Percentiles rank a stretch among this genome's conserved stretches.
Evolutionary conservation across 2,113 vertebrate genomes (phyloP).

Genomic region (Sminthopsis crassicaudata): DNA sequence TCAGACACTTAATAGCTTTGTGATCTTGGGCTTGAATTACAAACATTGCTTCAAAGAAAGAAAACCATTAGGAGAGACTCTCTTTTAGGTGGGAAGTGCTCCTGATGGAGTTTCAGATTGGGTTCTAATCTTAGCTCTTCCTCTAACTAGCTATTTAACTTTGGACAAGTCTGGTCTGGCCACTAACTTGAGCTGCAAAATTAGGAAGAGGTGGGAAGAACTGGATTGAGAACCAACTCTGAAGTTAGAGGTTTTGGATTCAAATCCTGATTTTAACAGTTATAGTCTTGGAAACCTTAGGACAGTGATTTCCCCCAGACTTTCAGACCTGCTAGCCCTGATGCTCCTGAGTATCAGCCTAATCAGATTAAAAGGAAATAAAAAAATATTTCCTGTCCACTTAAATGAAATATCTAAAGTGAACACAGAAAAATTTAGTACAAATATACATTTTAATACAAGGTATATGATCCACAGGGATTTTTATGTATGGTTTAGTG

Average conservation of each 20-base stretch:
- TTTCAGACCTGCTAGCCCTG: too few relatives aligned
- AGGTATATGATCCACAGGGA: background rate
- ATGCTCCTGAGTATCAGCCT: background rate
- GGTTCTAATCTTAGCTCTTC: background rate
- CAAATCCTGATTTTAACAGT: background rate
- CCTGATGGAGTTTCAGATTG: too few relatives aligned
- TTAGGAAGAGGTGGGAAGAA: background rate
- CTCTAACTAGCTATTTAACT: background rate
- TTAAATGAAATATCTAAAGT: background rate
- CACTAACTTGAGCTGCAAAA: constrained; percentile 25
- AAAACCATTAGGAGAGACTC: background rate
- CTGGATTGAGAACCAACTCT: background rate
- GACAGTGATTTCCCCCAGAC: too few relatives aligned
- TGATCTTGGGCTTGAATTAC: too few relatives aligned
- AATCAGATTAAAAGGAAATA: background rate
- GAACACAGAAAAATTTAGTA: background rate
- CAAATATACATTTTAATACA: background rate
- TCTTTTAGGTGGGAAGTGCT: background rate
- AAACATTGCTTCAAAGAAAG: background rate
- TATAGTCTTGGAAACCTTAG: background rate
- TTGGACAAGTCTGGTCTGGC: constrained; percentile 27
- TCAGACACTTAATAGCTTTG: too few relatives aligned
- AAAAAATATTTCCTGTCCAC: background rate
- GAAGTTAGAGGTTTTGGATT: background rate
- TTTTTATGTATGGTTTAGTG: background rate